Base-by-base conservation (phyloP, 2,797 vertebrate species). In the Periparus ater region DNA sequence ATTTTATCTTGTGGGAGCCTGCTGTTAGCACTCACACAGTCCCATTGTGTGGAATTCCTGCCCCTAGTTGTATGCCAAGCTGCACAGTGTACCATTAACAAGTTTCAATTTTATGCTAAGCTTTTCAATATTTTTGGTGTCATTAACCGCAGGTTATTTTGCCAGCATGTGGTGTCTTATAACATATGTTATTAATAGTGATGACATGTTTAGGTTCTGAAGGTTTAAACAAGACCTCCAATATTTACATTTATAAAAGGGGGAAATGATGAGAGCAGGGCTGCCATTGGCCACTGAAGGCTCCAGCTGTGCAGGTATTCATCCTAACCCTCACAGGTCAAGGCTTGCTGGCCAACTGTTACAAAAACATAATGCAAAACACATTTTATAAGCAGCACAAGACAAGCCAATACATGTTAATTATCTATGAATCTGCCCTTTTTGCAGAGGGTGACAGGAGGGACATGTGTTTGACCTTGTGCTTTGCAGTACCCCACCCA, bases 1-100 rank as follows among this genome's bases (percentile, higher is more conserved):
- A 98, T 98, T 98, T 98, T 97, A 98, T 98, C 97, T 98, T 97
- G 96, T 96, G 83, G 95, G 91, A 97, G 96, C 97, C 97, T 96
- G 97, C 97, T 97, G 96, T 96, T 94, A 88, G 93, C 94, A 91
- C 93, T 97, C 92, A 97, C 95, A 98, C 91, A 94, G 97, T 95
- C 73, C 92, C 94, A 97, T 97, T 98, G 97, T 97, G 96, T 92
- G 95, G 95, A 96, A 92, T 95, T 96, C 95, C 97, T 96, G 97
- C 96, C 96, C 96, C 91, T 89, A 93, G 90, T 95, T 91, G 72
- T 54, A 88, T 91, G 93, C 92, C 96, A 96, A 95, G 27, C 81
- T 95, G 95, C 93, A 94, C 96, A 96, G 94, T 91, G 96, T 67
- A 78, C 93, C 95, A 96, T 98, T 97, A 98, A 97, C 34, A 89